A percentile compares a stretch with the other conserved stretches of the same genome.
These are phyloP conservation scores for Nothocercus nigrocapillus DNA, from an alignment of 2,113 vertebrate species.

Conservation along the genomic window DNA sequence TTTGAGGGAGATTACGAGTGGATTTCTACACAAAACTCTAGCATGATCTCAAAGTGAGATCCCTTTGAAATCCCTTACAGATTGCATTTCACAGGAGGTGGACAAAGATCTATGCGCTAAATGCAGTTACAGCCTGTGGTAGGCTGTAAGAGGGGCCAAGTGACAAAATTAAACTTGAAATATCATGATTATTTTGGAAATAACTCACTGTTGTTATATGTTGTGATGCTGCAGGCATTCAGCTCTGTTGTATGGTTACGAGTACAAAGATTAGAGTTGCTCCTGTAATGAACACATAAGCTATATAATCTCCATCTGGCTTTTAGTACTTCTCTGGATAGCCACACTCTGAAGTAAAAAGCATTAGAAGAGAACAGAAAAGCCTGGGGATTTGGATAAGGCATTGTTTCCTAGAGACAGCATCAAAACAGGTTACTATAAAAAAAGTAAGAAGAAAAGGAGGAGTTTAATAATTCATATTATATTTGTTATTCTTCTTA, in stretches of 20 bases:
- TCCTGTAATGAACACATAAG: neutral
- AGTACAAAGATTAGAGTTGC: neutral
- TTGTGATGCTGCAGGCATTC: neutral
- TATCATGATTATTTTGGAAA: neutral
- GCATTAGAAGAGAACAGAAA: neutral
- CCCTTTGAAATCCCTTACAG: conserved; percentile 47
- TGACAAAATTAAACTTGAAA: neutral
- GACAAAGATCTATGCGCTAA: conserved; percentile 15
- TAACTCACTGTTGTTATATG: neutral
- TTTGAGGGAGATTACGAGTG: conserved; percentile 22
- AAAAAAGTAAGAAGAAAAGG: neutral
- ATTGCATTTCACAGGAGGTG: neutral
- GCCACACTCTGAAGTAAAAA: neutral
- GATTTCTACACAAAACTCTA: neutral
- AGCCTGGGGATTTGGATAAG: neutral
- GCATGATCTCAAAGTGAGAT: conserved; percentile 6
- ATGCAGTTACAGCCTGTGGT: neutral
- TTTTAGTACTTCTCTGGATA: neutral
- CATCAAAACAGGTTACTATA: neutral
- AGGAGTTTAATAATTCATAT: neutral
- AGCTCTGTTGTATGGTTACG: neutral
- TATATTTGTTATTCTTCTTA: neutral
- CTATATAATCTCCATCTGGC: neutral
- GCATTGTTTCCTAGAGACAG: neutral
- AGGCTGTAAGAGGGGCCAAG: neutral